Evolutionary conservation across 2,888 invertebrate genomes (phyloP).

Genomic region (Ichneumon xanthorius): DNA sequence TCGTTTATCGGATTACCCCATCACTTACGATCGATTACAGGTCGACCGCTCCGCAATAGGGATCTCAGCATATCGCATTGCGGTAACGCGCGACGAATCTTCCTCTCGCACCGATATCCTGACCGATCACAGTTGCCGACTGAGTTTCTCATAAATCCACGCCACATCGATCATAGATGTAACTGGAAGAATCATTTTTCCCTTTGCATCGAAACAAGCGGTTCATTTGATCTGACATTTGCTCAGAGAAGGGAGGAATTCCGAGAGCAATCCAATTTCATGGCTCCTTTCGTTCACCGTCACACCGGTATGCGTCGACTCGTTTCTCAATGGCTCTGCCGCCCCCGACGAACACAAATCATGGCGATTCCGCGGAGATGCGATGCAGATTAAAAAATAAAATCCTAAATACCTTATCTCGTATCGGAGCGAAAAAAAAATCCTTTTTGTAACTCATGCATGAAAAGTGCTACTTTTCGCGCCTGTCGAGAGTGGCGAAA

Average conservation of each 20-base stretch:
- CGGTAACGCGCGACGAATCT: neutral
- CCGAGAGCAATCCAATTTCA: conserved; percentile 64
- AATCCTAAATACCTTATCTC: too few relatives aligned
- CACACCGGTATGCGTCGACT: conserved; percentile 53
- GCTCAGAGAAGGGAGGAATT: conserved; percentile 29
- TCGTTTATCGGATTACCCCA: conserved; percentile 6
- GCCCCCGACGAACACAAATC: conserved; percentile 55
- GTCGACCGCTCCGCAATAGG: neutral
- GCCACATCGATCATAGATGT: conserved; percentile 47
- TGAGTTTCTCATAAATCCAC: conserved; percentile 19
- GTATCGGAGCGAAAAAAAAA: too few relatives aligned
- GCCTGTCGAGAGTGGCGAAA: too few relatives aligned
- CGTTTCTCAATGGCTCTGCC: conserved; percentile 55
- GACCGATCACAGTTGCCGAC: neutral
- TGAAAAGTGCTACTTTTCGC: too few relatives aligned
- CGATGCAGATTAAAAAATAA: too few relatives aligned
- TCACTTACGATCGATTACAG: conserved; percentile 19
- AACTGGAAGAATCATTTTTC: conserved; percentile 4
- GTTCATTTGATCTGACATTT: conserved; percentile 32
- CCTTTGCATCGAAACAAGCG: conserved; percentile 48
- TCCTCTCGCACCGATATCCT: neutral
- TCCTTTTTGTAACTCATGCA: too few relatives aligned
- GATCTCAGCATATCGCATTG: conserved; percentile 2
- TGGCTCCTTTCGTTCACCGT: conserved; percentile 65
- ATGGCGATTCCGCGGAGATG: conserved; percentile 35